These are phyloP conservation scores for Arothron firmamentum DNA, from an alignment of 2,113 vertebrate genomes.

Conservation along the genomic window DNA sequence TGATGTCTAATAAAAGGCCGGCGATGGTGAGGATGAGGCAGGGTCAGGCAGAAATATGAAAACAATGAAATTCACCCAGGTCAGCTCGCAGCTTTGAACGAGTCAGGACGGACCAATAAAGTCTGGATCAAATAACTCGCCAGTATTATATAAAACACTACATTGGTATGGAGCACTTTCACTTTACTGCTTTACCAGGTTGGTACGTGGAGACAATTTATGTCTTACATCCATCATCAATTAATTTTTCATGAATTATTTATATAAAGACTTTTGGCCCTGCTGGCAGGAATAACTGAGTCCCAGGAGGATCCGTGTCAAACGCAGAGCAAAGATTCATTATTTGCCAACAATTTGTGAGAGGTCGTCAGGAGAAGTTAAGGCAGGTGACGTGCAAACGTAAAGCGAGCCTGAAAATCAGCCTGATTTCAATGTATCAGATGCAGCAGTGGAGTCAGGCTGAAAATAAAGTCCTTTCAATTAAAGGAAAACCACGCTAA, in stretches of 20 bases:
- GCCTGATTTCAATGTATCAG: conserved; percentile 6
- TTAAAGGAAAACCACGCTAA: background rate
- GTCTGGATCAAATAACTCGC: background rate
- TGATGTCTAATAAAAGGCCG: conserved; percentile 5
- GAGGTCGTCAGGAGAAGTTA: conserved; percentile 20
- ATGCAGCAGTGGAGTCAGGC: background rate
- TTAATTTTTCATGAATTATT: conserved; percentile 37
- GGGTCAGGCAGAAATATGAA: conserved; percentile 8
- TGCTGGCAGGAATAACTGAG: conserved; percentile 37
- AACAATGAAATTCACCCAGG: conserved; percentile 34
- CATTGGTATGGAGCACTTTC: too few species aligned
- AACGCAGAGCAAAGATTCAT: conserved; percentile 41
- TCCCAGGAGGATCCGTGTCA: conserved; percentile 29
- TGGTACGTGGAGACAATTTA: background rate
- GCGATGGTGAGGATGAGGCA: conserved; percentile 13
- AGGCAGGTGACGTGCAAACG: conserved; percentile 24
- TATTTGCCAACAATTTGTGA: conserved; percentile 40
- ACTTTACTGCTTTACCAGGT: too few species aligned
- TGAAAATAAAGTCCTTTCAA: background rate
- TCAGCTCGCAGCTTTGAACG: conserved; percentile 25
- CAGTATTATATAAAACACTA: too few species aligned
- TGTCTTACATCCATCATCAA: conserved; percentile 1
- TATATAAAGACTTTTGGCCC: conserved; percentile 16
- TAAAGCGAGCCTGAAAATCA: conserved; percentile 13
- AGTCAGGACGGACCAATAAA: background rate